phyloP scores from a whole-genome alignment of 2,113 vertebrate genomes.

The Trinectes maculatus region DNA sequence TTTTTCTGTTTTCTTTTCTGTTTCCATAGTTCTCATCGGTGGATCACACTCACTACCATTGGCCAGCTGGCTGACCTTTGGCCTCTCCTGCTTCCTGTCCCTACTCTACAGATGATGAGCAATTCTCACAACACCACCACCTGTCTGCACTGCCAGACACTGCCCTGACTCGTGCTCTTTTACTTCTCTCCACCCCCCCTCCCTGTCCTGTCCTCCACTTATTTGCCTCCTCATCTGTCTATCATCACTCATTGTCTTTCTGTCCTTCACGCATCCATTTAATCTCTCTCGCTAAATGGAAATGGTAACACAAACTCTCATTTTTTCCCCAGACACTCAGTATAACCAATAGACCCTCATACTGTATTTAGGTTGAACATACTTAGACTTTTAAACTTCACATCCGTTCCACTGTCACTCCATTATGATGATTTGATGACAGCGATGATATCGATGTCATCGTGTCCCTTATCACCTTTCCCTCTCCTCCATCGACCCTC shows the following conservation, averaged over 20 bases:
- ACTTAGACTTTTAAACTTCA: slow-evolving; percentile 23
- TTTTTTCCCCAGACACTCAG: slow-evolving; percentile 5
- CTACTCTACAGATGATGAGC: slow-evolving; percentile 84
- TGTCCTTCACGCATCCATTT: slow-evolving; percentile 30
- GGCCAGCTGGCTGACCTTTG: slow-evolving; percentile 68
- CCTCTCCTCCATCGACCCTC: slow-evolving; percentile 38
- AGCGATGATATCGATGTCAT: slow-evolving; percentile 42
- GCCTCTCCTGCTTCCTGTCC: slow-evolving; percentile 66
- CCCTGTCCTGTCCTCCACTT: slow-evolving; percentile 10
- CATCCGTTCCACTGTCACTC: slow-evolving; percentile 28
- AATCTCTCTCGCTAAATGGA: slow-evolving; percentile 17
- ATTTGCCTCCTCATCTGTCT: slow-evolving; percentile 12
- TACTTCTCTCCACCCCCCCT: slow-evolving; percentile 37
- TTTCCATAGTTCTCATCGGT: slow-evolving; percentile 77
- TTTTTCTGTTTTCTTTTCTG: slow-evolving; percentile 21
- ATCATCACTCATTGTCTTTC: slow-evolving; percentile 22
- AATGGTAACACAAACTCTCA: slow-evolving; percentile 23
- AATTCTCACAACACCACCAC: slow-evolving; percentile 39
- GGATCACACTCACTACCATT: slow-evolving; percentile 69
- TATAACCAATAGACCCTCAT: slow-evolving; percentile 48
- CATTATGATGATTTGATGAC: slow-evolving; percentile 37
- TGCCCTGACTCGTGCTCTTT: slow-evolving; percentile 64
- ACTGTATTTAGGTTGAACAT: slow-evolving; percentile 59
- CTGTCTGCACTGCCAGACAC: slow-evolving; percentile 74
- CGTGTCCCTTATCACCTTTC: slow-evolving; percentile 36